Conservation (phyloP, 2,113 vertebrate species). For the Triplophysa tibetana region DNA sequence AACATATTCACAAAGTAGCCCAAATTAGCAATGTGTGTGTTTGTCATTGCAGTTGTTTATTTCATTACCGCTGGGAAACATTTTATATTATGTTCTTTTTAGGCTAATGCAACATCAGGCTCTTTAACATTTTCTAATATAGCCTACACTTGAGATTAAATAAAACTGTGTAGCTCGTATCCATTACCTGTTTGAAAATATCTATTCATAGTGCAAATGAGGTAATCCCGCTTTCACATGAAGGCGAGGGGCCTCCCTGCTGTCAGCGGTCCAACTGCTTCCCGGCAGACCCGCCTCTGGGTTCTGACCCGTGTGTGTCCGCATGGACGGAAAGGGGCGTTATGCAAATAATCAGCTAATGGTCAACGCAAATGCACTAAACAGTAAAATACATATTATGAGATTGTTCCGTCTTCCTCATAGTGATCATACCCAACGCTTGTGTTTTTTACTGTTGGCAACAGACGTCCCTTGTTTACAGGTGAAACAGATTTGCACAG, state of each 20-base stretch:
- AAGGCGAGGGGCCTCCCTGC: conserved; percentile 28
- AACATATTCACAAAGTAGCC: conserved; percentile 10
- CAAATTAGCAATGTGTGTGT: not conserved
- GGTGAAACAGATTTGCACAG: conserved; percentile 16
- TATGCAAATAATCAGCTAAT: not conserved
- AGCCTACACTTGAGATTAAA: not conserved
- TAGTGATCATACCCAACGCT: not conserved
- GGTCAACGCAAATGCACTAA: not conserved
- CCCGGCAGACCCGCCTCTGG: conserved; percentile 65
- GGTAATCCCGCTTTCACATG: conserved; percentile 40
- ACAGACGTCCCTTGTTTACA: not conserved
- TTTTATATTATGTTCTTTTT: not conserved
- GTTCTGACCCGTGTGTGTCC: conserved; percentile 55
- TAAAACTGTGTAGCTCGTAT: not conserved
- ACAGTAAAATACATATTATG: not conserved
- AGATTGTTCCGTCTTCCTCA: not conserved
- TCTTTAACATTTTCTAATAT: not conserved
- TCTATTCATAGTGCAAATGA: conserved; percentile 44
- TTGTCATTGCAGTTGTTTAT: not conserved
- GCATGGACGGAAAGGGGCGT: not conserved
- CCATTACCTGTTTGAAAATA: conserved; percentile 29
- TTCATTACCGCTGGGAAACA: not conserved
- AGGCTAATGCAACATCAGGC: not conserved
- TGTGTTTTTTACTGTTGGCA: not conserved
- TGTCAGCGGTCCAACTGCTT: conserved; percentile 55